phyloP scores from a whole-genome alignment of 2,888 invertebrate species.

The Polydrusus tereticollis region DNA sequence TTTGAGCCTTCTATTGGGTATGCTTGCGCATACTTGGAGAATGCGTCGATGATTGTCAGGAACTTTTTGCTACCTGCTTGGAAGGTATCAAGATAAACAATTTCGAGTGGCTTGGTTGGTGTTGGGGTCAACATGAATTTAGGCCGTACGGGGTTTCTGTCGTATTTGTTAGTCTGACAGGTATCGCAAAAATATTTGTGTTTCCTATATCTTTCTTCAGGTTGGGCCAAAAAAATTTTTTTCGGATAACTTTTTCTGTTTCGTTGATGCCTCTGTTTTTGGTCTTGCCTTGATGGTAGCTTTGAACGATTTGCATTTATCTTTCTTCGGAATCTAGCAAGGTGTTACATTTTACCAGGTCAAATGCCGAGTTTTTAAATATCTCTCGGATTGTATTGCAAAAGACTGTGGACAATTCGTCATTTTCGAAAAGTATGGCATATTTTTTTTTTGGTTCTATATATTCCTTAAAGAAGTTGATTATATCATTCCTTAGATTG shows the following conservation, averaged over 20 bases:
- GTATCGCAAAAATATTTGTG: constrained; percentile 46
- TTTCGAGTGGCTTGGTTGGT: too few species aligned
- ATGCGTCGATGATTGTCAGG: too few species aligned
- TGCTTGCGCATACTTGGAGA: too few species aligned
- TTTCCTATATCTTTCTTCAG: not conserved
- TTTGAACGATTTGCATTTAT: not conserved
- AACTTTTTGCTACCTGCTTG: too few species aligned
- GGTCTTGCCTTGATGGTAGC: not conserved
- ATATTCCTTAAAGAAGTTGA: too few species aligned
- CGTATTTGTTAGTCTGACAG: constrained; percentile 51
- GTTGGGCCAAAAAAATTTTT: not conserved
- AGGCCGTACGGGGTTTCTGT: constrained; percentile 48
- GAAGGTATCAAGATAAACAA: too few species aligned
- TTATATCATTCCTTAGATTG: not conserved
- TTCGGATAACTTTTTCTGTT: not conserved
- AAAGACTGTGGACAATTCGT: too few species aligned
- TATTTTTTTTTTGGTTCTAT: too few species aligned
- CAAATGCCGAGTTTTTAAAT: not conserved
- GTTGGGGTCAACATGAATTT: constrained; percentile 52
- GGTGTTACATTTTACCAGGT: not conserved
- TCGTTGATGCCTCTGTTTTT: not conserved
- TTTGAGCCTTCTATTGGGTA: too few species aligned
- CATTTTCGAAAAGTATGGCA: too few species aligned
- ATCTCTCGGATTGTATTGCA: too few species aligned
- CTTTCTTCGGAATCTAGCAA: not conserved